Conservation (phyloP, 2,797 vertebrate species). For the Allochrocebus solatus region DNA sequence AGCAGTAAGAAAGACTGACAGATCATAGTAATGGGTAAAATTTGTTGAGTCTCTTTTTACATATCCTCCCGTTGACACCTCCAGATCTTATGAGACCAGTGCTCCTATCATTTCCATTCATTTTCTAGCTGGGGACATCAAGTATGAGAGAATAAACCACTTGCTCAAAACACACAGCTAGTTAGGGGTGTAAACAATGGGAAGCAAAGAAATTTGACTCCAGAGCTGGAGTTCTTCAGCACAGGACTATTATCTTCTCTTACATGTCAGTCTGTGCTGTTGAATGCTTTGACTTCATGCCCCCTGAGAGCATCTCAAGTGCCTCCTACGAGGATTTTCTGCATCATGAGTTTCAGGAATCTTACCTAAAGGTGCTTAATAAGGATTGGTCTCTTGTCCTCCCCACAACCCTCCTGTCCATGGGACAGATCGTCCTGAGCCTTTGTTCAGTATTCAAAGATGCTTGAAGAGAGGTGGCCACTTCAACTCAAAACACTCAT, state of each 20-base stretch:
- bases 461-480: not conserved
- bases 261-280: too few species aligned
- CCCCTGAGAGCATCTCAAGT: not conserved
- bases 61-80: not conserved
- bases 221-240: not conserved
- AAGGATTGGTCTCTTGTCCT: not conserved
- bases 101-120: not conserved
- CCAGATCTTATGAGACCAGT: not conserved
- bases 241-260: not conserved
- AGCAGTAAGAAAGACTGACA: not conserved
- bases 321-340: not conserved
- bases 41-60: not conserved
- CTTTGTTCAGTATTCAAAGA: not conserved
- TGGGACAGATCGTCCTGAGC: not conserved
- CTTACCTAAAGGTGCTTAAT: not conserved
- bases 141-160: not conserved
- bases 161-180: not conserved
- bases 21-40: not conserved
- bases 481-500: not conserved
- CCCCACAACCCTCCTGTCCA: not conserved
- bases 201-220: not conserved
- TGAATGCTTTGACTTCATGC: not conserved
- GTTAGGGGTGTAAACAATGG: not conserved
- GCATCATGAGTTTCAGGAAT: not conserved
- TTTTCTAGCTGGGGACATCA: not conserved